Percentiles rank a stretch among this genome's conserved stretches.
Evolutionary conservation across 2,888 invertebrate species (phyloP).

Genomic region (Phaedon cochleariae): DNA sequence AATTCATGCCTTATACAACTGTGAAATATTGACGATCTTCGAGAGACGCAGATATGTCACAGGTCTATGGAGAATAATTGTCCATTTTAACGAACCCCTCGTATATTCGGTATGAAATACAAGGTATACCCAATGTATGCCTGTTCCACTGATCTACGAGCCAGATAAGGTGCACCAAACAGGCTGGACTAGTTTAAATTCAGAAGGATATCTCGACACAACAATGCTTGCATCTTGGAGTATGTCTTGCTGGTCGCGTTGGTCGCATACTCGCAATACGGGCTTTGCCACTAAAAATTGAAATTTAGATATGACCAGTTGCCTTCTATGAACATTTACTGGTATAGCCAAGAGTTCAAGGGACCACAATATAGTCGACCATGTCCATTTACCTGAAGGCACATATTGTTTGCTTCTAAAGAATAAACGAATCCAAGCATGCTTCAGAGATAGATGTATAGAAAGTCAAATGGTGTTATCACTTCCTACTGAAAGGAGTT

Average conservation of each 20-base stretch:
- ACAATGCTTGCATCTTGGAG: constrained; percentile 40
- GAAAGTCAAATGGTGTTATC: too few relatives aligned
- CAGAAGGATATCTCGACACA: constrained; percentile 44
- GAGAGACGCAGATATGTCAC: too few relatives aligned
- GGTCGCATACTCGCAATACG: too few relatives aligned
- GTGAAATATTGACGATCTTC: too few relatives aligned
- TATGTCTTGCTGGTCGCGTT: constrained; percentile 8
- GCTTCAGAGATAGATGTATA: too few relatives aligned
- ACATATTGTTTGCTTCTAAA: too few relatives aligned
- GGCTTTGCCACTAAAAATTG: constrained; percentile 22
- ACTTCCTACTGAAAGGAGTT: too few relatives aligned
- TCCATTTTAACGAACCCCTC: not conserved
- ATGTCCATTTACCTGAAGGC: too few relatives aligned
- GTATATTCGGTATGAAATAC: not conserved
- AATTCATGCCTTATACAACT: too few relatives aligned
- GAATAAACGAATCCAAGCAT: too few relatives aligned
- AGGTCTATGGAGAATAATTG: too few relatives aligned
- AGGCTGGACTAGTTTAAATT: constrained; percentile 44
- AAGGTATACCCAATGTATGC: not conserved
- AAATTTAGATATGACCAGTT: constrained; percentile 26
- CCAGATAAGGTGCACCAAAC: constrained; percentile 38
- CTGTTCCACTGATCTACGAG: constrained; percentile 33
- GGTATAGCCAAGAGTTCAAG: not conserved
- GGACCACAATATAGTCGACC: not conserved
- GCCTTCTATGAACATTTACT: constrained; percentile 11